Evolutionary conservation across 2,888 invertebrate species (phyloP), one percentile per base, ranked within the genome.

Genomic region (Atethmia centrago): DNA sequence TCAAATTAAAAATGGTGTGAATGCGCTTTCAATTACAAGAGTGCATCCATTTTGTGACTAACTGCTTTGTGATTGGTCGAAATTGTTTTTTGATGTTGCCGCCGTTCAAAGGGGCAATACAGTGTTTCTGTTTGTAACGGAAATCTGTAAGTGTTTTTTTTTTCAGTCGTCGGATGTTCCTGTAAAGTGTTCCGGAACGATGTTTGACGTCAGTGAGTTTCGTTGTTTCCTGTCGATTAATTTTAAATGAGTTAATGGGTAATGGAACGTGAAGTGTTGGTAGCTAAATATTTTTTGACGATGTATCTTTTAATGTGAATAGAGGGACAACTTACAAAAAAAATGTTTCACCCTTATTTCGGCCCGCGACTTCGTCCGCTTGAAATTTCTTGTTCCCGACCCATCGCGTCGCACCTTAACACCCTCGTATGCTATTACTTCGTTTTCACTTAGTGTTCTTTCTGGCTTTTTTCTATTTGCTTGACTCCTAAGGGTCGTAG

Each of bases 41-140:
- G 79, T 83, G 76, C 80, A 51, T 67, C 70, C 64, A 72, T 82
- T 81, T 75, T 53, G 75, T 82, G 78, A 80, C 82, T 84, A 88
- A 87, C 82, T 79, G 85, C 65, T 77, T 78, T 81, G 78, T 85
- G 88, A 89, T 89, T 88, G 88, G 88, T 79, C 58, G 78, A 74
- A 85, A 89, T 88, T 84, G 83, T 85, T 86, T 87, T 89, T 87
- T 90, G 87, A 90, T 88, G 88, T 76, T 79, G 76, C 85, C 86
- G 85, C 53, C 56, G 61, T 47, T 69, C 40, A 74, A 77, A 77
- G 55, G 65, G 76, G 74, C 55, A 69, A 77, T 56, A 72, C 73
- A 77, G 51, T 70, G 49, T 67, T 65, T 68, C 62, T 73, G 72
- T 85, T 74, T 66, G 67, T 72, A 82, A 74, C 81, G 87, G 86